These are phyloP conservation scores for Thereva nobilitata DNA, from an alignment of 2,888 invertebrate species.

Conservation along the genomic window DNA sequence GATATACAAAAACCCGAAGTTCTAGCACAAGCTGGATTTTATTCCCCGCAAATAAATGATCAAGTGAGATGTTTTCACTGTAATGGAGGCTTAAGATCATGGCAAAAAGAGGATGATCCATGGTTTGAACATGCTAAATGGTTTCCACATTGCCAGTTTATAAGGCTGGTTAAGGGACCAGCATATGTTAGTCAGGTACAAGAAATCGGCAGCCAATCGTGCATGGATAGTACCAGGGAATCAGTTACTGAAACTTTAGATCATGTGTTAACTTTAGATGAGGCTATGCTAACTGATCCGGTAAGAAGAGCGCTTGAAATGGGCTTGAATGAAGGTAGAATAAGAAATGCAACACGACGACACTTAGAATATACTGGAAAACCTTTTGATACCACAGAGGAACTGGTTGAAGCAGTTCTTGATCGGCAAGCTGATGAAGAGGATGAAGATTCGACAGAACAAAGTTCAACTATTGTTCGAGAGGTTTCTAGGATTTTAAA, in stretches of 20 bases:
- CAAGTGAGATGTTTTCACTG: constrained; percentile 90
- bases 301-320: constrained; percentile 64
- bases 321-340: constrained; percentile 64
- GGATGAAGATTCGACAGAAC: constrained; percentile 39
- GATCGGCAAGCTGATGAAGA: constrained; percentile 68
- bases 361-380: constrained; percentile 64
- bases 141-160: constrained; percentile 88
- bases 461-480: constrained; percentile 41
- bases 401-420: constrained; percentile 73
- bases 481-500: constrained; percentile 44
- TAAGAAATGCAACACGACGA: constrained; percentile 64
- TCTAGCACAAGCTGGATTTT: constrained; percentile 87
- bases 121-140: constrained; percentile 94
- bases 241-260: neutral
- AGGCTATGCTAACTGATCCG: constrained; percentile 58
- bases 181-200: constrained; percentile 69
- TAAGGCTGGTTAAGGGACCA: constrained; percentile 78
- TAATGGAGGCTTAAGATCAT: constrained; percentile 86
- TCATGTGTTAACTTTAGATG: constrained; percentile 50
- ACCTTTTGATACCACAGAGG: constrained; percentile 70
- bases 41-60: constrained; percentile 74
- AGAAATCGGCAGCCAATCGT: constrained; percentile 40
- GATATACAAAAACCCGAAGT: constrained; percentile 75
- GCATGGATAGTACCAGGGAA: neutral
- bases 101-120: constrained; percentile 88